phyloP scores from a whole-genome alignment of 2,888 invertebrate species.

The Agriotes lineatus region DNA sequence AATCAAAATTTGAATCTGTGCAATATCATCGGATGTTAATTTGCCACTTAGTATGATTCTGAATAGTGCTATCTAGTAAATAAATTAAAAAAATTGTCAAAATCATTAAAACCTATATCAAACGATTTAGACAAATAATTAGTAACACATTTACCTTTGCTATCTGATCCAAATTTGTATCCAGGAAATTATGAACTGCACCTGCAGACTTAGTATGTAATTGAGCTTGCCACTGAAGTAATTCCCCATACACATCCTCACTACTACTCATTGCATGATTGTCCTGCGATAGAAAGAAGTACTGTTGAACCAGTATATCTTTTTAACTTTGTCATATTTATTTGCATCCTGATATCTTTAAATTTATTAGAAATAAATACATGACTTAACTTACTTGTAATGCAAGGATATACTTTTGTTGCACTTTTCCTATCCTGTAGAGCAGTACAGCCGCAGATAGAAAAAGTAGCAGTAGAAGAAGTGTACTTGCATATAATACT shows the following conservation, averaged over 20 bases:
- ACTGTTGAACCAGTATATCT: too few species aligned
- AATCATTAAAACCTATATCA: too few species aligned
- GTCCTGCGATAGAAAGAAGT: slow-evolving; percentile 54
- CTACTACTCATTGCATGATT: slow-evolving; percentile 67
- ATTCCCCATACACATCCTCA: slow-evolving; percentile 75
- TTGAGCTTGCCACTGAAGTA: slow-evolving; percentile 77
- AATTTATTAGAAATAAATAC: not conserved
- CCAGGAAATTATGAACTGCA: slow-evolving; percentile 80
- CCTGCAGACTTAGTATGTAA: slow-evolving; percentile 79
- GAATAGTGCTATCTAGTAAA: too few species aligned
- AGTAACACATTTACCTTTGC: slow-evolving; percentile 79
- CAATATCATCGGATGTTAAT: too few species aligned
- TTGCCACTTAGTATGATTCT: too few species aligned
- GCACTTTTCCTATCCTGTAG: slow-evolving; percentile 70
- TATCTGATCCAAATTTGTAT: slow-evolving; percentile 83
- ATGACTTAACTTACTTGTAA: slow-evolving; percentile 58
- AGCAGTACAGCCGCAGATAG: slow-evolving; percentile 71
- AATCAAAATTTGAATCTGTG: too few species aligned
- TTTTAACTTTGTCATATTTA: too few species aligned
- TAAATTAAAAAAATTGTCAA: too few species aligned
- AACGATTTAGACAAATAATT: too few species aligned
- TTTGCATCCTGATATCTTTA: too few species aligned
- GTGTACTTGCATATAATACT: slow-evolving; percentile 69
- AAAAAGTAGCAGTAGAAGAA: slow-evolving; percentile 70
- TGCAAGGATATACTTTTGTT: slow-evolving; percentile 62